Evolutionary conservation across 2,797 vertebrate genomes (phyloP).

Genomic region (Acanthurus tractus): DNA sequence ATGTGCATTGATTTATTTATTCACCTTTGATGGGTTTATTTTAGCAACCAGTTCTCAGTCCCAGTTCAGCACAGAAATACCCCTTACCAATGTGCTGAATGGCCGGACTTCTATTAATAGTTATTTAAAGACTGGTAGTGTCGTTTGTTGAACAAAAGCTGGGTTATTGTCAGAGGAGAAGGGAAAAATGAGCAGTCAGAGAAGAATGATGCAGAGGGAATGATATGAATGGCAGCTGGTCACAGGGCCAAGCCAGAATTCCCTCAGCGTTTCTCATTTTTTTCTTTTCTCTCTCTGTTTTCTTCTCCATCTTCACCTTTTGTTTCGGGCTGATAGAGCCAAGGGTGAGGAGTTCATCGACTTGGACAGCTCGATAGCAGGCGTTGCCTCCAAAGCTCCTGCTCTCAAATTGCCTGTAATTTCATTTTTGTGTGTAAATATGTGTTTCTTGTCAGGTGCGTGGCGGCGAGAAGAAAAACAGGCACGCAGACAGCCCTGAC

Average conservation of each 20-base stretch:
- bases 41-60: too few species aligned
- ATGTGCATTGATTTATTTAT: not conserved
- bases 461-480: constrained; percentile 63
- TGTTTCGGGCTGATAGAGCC: constrained; percentile 32
- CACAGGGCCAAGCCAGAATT: constrained; percentile 12
- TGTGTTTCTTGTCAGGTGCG: constrained; percentile 81
- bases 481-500: constrained; percentile 78
- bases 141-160: not conserved
- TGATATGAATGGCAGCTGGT: constrained; percentile 5
- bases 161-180: not conserved
- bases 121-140: not conserved
- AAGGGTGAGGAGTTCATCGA: constrained; percentile 65
- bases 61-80: too few species aligned
- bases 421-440: constrained; percentile 83
- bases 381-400: constrained; percentile 41
- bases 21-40: constrained; percentile 4
- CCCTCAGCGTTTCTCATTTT: not conserved
- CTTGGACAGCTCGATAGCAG: constrained; percentile 64
- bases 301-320: constrained; percentile 9
- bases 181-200: not conserved
- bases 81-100: not conserved
- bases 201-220: not conserved
- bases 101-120: not conserved
- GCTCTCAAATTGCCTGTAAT: constrained; percentile 76
- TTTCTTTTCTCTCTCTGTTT: not conserved